Evolutionary conservation across 1,140 invertebrate genomes (phyloP).

Genomic region (Solen grandis): DNA sequence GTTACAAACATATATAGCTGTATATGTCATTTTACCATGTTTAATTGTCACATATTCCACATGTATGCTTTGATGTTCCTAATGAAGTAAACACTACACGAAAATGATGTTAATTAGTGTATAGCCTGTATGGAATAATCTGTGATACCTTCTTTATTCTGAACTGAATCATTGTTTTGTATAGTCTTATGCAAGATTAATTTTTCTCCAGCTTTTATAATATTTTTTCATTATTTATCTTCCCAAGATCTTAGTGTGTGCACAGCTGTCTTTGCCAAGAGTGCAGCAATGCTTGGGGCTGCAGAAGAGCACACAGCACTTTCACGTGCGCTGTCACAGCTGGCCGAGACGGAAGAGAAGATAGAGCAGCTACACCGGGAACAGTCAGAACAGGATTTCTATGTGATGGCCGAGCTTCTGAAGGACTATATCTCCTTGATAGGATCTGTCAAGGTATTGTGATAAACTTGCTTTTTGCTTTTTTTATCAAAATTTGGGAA

Average conservation of each 20-base stretch:
- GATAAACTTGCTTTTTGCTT: not conserved
- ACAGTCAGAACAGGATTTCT: slow-evolving; percentile 97
- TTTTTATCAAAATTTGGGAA: no score
- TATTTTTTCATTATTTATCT: not conserved
- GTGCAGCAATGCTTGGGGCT: slow-evolving; percentile 94
- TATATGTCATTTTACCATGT: no score
- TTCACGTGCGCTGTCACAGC: slow-evolving; percentile 93
- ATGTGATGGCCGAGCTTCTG: slow-evolving; percentile 94
- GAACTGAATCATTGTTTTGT: no score
- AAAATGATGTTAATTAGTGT: no score
- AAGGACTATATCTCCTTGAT: slow-evolving; percentile 98
- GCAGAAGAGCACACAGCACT: slow-evolving; percentile 97
- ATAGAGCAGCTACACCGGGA: slow-evolving; percentile 93
- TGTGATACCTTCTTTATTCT: no score
- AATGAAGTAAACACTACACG: no score
- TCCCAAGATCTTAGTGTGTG: slow-evolving; percentile 88
- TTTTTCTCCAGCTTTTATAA: no score
- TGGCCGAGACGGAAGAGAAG: slow-evolving; percentile 95
- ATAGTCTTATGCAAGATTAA: no score
- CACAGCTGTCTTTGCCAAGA: slow-evolving; percentile 92
- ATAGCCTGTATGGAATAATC: no score
- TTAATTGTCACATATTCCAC: no score
- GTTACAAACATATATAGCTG: no score
- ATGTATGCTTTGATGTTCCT: no score
- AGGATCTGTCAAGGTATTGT: slow-evolving; percentile 91